These are phyloP conservation scores for Lasioglossum marginatum DNA, from an alignment of 2,888 invertebrate genomes.

Conservation along the genomic window DNA sequence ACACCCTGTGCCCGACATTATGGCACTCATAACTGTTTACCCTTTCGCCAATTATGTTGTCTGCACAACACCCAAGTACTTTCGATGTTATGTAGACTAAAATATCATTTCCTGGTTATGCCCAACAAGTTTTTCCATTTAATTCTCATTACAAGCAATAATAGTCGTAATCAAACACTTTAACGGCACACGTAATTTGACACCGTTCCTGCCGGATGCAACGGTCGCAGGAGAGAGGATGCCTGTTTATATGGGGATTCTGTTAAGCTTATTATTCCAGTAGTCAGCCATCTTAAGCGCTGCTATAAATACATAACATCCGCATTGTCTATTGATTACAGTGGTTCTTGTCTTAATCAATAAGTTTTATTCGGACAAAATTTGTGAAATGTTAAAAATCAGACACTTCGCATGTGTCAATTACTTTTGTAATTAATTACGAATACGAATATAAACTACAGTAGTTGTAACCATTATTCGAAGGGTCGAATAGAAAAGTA, in stretches of 20 bases:
- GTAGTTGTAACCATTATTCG: too few relatives aligned
- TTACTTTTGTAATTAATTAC: too few relatives aligned
- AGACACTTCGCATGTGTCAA: too few relatives aligned
- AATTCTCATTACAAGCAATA: background rate
- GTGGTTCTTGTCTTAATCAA: background rate
- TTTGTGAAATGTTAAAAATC: background rate
- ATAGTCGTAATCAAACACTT: background rate
- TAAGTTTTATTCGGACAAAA: background rate
- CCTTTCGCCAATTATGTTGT: background rate
- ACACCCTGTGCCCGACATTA: background rate
- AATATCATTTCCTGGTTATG: background rate
- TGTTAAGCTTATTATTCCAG: background rate
- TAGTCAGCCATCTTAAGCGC: background rate
- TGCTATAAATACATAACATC: background rate
- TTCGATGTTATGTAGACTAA: background rate
- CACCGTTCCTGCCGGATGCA: background rate
- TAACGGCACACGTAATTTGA: constrained; percentile 4
- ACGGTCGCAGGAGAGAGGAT: background rate
- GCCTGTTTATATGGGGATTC: background rate
- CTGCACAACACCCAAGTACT: background rate
- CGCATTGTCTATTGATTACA: too few relatives aligned
- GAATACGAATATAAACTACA: too few relatives aligned
- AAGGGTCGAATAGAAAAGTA: too few relatives aligned
- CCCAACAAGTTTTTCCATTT: background rate
- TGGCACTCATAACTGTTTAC: background rate